Conservation (phyloP, 2,888 invertebrate genomes). For the Spisula solida region DNA sequence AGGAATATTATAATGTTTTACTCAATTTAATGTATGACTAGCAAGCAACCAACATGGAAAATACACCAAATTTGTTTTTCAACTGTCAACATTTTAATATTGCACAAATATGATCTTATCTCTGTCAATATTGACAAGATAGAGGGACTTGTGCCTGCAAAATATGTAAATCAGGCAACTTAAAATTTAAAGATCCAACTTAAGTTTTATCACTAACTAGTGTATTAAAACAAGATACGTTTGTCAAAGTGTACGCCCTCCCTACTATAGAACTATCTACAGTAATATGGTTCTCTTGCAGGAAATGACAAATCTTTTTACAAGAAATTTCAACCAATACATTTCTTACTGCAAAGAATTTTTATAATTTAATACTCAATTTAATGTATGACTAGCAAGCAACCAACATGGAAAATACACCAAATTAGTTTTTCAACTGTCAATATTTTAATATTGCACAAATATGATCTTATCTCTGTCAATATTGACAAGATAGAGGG, state of each 20-base stretch:
- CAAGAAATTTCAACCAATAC: no score
- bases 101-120: slow-evolving; percentile 43
- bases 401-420: slow-evolving; percentile 31
- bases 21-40: slow-evolving; percentile 26
- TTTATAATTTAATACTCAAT: background rate
- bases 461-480: slow-evolving; percentile 35
- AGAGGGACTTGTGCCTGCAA: slow-evolving; percentile 42
- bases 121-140: slow-evolving; percentile 35
- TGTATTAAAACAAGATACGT: no score
- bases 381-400: slow-evolving; percentile 43
- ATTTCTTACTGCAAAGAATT: no score
- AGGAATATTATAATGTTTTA: no score
- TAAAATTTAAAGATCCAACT: no score
- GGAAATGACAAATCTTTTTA: no score
- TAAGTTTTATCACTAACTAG: no score
- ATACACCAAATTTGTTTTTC: slow-evolving; percentile 39
- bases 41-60: slow-evolving; percentile 40
- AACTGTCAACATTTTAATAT: slow-evolving; percentile 30
- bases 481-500: background rate
- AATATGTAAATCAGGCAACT: no score
- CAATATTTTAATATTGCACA: slow-evolving; percentile 35
- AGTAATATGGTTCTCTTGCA: no score
- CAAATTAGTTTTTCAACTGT: slow-evolving; percentile 40
- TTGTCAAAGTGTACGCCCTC: no score
- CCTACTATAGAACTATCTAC: no score